Evolutionary conservation across 2,113 vertebrate genomes (phyloP), one percentile per base, ranked within the genome.

Genomic region (Megatriorchis doriae): DNA sequence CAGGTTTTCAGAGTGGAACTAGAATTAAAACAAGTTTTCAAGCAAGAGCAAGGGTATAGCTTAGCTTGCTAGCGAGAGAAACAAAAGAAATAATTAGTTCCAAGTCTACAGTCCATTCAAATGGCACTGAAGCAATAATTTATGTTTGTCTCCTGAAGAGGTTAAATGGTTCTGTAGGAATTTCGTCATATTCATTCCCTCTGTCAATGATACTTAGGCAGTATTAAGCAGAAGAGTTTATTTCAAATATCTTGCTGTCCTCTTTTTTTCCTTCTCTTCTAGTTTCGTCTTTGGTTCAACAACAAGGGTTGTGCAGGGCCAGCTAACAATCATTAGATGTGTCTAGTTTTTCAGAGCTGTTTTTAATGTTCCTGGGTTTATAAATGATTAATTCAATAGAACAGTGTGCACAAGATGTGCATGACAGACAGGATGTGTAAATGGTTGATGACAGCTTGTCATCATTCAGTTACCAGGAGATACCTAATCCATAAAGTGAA

Each of bases 61-160:
- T 78, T 27, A 61, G 3, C 15, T 48, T 92, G 11, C 17, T 40
- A 36, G 32, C 16, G 29, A 61, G 11, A n/a, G 11, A 36, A 67
- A 86, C 12, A 29, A 50, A 86, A n/a, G 1, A 89, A 55, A 38
- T 31, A 1, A 14, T 34, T 65, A 29, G 8, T 77, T 72, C 13
- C 15, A 62, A n/a, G 16, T 56, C 52, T n/a, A 18, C 4, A 17
- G 14, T 2, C 9, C 17, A 16, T 71, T 50, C 15, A 67, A 45
- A 61, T 10, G 11, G 2, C 52, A n/a, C 7, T 0, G 0, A 77
- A 77, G 58, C 9, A 77, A 67, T 27, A 52, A 15, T 6, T 7
- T 11, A 27, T 9, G 6, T 84, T 68, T 70, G 14, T 25, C 9
- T 29, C 32, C 23, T 59, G 77, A 47, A 20, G 63, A 17, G 22